Conservation (phyloP, 2,797 vertebrate genomes). For the Tinamus major region DNA sequence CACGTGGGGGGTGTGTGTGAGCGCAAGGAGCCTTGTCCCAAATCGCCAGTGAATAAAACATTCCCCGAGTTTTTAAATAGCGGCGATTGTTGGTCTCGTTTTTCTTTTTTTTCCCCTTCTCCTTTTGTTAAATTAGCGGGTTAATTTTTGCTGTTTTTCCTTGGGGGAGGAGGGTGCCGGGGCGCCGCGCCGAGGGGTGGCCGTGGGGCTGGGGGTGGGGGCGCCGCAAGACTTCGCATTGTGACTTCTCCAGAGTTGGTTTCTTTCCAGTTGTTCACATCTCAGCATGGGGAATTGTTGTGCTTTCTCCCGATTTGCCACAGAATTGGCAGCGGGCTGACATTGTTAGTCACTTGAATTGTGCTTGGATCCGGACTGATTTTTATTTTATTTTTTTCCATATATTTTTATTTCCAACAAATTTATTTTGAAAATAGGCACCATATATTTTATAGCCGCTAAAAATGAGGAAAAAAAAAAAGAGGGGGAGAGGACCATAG, state of each 20-base stretch:
- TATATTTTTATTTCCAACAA: conserved; percentile 7
- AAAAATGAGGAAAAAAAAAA: conserved; percentile 24
- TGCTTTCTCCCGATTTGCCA: conserved; percentile 56
- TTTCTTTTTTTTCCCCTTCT: conserved; percentile 10
- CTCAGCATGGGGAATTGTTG: conserved; percentile 56
- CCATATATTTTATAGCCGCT: neutral
- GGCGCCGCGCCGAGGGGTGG: neutral
- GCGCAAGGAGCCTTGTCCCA: neutral
- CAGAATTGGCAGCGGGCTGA: conserved; percentile 57
- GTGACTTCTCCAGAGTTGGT: conserved; percentile 68
- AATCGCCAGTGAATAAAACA: conserved; percentile 52
- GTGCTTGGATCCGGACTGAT: conserved; percentile 27
- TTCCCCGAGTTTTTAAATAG: conserved; percentile 38
- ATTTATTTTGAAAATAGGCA: neutral
- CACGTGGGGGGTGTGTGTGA: neutral
- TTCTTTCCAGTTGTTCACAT: conserved; percentile 73
- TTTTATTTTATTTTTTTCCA: accelerated
- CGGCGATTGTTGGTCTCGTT: neutral
- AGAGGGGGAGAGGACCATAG: neutral
- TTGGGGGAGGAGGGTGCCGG: neutral
- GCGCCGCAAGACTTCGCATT: conserved; percentile 46
- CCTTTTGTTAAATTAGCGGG: conserved; percentile 39
- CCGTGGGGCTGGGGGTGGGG: conserved; percentile 37
- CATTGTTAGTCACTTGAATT: conserved; percentile 55
- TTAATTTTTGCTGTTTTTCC: neutral